Conservation (phyloP, 2,797 vertebrate genomes). For the Synaphobranchus kaupii region DNA sequence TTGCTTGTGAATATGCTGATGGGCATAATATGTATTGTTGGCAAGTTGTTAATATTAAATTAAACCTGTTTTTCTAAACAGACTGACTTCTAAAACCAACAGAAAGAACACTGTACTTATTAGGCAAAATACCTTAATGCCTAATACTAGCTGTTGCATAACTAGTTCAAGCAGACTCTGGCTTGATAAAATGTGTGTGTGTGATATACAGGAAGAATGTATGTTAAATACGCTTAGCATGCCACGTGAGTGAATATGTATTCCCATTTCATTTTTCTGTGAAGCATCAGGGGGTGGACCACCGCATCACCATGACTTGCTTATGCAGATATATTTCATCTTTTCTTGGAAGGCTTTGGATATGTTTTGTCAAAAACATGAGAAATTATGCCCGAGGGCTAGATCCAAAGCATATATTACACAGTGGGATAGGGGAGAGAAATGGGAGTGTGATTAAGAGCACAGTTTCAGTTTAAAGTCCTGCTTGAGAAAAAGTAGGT, state of each 20-base stretch:
- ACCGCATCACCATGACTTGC: background rate
- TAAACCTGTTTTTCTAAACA: background rate
- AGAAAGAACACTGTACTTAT: background rate
- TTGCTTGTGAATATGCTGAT: background rate
- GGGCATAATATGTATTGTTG: slow-evolving; percentile 19
- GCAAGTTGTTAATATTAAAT: background rate
- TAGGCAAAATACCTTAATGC: slow-evolving; percentile 2
- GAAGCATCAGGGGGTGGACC: background rate
- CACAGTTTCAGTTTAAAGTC: background rate
- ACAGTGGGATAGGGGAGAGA: background rate
- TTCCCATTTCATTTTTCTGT: slow-evolving; percentile 23
- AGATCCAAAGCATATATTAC: background rate
- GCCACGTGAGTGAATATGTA: slow-evolving; percentile 15
- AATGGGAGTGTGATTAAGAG: background rate
- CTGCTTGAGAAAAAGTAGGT: background rate
- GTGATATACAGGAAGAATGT: slow-evolving; percentile 16
- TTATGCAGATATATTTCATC: slow-evolving; percentile 1
- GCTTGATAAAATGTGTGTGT: background rate
- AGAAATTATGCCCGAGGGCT: background rate
- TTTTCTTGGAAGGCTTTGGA: slow-evolving; percentile 12
- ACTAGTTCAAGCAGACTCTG: background rate
- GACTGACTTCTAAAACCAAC: slow-evolving; percentile 14
- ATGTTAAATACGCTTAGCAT: slow-evolving; percentile 10
- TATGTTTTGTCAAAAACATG: background rate
- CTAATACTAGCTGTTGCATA: background rate